Evolutionary conservation across 2,888 invertebrate species (phyloP).

Genomic region (Hypolimnas misippus): DNA sequence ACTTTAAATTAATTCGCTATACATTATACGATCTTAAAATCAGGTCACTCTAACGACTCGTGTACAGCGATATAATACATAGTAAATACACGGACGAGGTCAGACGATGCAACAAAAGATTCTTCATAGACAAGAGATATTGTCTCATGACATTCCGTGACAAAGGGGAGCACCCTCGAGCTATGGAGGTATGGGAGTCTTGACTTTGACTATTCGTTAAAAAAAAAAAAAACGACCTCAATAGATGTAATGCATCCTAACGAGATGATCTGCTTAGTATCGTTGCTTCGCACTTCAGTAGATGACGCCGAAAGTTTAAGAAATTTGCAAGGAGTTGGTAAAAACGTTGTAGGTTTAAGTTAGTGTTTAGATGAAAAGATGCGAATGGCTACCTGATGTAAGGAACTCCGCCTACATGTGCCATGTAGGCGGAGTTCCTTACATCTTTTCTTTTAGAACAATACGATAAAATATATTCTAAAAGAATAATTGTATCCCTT

Average conservation of each 20-base stretch:
- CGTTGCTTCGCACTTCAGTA: background rate
- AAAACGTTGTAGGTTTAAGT: too few relatives aligned
- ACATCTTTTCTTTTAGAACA: too few relatives aligned
- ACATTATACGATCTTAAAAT: constrained; percentile 6
- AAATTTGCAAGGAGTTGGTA: too few relatives aligned
- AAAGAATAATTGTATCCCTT: too few relatives aligned
- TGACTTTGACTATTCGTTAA: constrained; percentile 6
- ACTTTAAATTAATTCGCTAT: background rate
- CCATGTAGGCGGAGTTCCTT: too few relatives aligned
- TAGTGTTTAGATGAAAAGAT: too few relatives aligned
- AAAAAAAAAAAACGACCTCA: background rate
- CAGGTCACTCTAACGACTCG: constrained; percentile 24
- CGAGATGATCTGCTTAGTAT: background rate
- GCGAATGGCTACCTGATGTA: too few relatives aligned
- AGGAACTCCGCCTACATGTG: too few relatives aligned
- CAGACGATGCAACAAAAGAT: constrained; percentile 26
- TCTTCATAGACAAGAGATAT: constrained; percentile 29
- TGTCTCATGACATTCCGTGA: constrained; percentile 19
- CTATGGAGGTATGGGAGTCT: constrained; percentile 16
- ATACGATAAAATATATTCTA: too few relatives aligned
- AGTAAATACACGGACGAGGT: constrained; percentile 28
- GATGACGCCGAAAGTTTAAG: background rate
- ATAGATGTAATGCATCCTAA: background rate
- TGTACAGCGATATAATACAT: constrained; percentile 6
- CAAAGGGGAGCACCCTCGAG: constrained; percentile 26